Percentiles rank a stretch among this genome's conserved stretches.
Conservation (phyloP, 2,888 invertebrate species). For the Melanchra persicariae region DNA sequence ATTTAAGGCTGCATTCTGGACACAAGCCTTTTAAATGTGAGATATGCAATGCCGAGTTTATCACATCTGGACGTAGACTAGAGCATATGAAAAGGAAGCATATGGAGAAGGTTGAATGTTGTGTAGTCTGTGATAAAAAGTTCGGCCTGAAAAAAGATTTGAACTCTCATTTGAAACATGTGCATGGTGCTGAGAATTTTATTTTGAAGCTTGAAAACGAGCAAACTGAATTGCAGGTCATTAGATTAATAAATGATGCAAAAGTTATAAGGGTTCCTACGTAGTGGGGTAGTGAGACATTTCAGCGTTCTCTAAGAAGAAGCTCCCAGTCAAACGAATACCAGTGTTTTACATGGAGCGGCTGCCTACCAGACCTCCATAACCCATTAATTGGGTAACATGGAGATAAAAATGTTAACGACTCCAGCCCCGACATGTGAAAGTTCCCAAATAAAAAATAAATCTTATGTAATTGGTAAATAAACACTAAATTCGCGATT, state of each 20-base stretch:
- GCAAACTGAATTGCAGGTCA: conserved; percentile 50
- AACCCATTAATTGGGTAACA: too few relatives aligned
- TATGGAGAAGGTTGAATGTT: conserved; percentile 72
- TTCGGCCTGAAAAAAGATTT: conserved; percentile 80
- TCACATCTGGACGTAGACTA: conserved; percentile 77
- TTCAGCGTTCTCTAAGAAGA: too few relatives aligned
- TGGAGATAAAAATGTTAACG: too few relatives aligned
- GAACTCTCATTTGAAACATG: conserved; percentile 76
- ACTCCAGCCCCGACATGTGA: too few relatives aligned
- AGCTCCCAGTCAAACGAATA: too few relatives aligned
- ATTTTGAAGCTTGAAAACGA: conserved; percentile 40
- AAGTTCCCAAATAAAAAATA: too few relatives aligned
- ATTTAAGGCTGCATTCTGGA: conserved; percentile 77
- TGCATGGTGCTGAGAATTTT: conserved; percentile 65
- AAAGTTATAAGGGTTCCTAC: conserved; percentile 22
- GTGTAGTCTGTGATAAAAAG: conserved; percentile 78
- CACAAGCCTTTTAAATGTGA: conserved; percentile 77
- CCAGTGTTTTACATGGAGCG: too few relatives aligned
- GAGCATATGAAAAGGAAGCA: conserved; percentile 81
- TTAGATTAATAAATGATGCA: conserved; percentile 41
- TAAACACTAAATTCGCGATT: too few relatives aligned
- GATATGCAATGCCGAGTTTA: conserved; percentile 74
- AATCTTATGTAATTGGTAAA: too few relatives aligned
- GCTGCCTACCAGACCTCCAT: too few relatives aligned
- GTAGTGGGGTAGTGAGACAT: too few relatives aligned